Percentiles rank a stretch among this genome's conserved stretches.
phyloP scores from a whole-genome alignment of 2,888 invertebrate species.

The Ptychoptera albimana region DNA sequence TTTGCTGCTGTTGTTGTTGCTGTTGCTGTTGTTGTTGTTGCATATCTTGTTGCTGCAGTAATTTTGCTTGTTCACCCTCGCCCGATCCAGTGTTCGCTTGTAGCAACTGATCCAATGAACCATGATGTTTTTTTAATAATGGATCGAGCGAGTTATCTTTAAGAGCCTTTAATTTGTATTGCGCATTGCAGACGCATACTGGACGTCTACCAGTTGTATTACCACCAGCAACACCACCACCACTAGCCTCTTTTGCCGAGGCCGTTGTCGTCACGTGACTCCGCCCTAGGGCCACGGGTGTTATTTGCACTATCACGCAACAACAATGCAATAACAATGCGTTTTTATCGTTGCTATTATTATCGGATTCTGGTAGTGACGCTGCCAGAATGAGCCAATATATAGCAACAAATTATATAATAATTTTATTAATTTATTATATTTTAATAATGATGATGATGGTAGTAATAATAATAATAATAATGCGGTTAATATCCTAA shows the following conservation, averaged over 20 bases:
- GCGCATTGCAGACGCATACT: slow-evolving; percentile 23
- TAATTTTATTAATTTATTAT: background rate
- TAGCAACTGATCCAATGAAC: slow-evolving; percentile 26
- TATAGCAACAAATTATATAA: background rate
- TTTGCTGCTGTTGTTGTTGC: slow-evolving; percentile 13
- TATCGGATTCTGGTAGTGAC: slow-evolving; percentile 22
- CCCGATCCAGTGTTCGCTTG: slow-evolving; percentile 15
- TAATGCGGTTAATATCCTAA: no score
- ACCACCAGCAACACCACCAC: slow-evolving; percentile 22
- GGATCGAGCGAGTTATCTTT: slow-evolving; percentile 13
- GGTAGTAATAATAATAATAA: background rate
- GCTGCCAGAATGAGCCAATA: slow-evolving; percentile 31
- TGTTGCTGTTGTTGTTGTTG: slow-evolving; percentile 14
- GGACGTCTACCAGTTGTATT: background rate
- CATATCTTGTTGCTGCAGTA: background rate
- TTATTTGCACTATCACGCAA: slow-evolving; percentile 34
- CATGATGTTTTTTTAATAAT: slow-evolving; percentile 24
- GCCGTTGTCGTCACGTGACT: slow-evolving; percentile 25
- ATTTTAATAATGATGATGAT: background rate
- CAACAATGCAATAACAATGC: slow-evolving; percentile 33
- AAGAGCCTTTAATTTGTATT: slow-evolving; percentile 14
- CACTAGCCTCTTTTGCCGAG: slow-evolving; percentile 30
- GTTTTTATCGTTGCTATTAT: slow-evolving; percentile 30
- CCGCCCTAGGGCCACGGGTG: slow-evolving; percentile 24
- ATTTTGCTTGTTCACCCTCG: slow-evolving; percentile 4